Evolutionary conservation across 2,888 invertebrate genomes (phyloP).

Genomic region (Yponomeuta evonymella): DNA sequence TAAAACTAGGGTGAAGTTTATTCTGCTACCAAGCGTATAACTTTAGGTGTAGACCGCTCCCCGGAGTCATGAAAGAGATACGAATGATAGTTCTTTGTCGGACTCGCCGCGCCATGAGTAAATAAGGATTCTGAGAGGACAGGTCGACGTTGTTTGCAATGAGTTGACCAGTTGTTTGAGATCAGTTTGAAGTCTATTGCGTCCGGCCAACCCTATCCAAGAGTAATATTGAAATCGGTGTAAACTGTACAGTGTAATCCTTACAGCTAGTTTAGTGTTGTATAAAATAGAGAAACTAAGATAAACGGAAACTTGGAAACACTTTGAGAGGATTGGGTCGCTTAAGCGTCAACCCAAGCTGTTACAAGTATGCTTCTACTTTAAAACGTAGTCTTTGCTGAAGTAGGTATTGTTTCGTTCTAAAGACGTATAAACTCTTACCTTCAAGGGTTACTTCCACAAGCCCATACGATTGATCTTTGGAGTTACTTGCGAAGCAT

Average conservation of each 20-base stretch:
- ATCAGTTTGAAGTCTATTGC: not conserved
- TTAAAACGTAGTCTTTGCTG: not conserved
- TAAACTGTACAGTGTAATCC: not conserved
- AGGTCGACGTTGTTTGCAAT: conserved; percentile 11
- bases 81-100: conserved; percentile 14
- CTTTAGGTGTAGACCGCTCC: not conserved
- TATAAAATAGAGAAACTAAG: not conserved
- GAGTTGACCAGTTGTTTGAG: conserved; percentile 2
- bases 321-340: not conserved
- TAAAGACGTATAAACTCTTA: conserved; percentile 47
- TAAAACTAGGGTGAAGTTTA: not conserved
- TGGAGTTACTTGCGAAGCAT: conserved; percentile 89
- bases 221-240: not conserved
- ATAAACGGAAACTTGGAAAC: not conserved
- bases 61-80: not conserved
- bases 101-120: conserved; percentile 18
- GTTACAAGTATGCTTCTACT: not conserved
- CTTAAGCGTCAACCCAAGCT: not conserved
- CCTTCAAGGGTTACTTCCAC: conserved; percentile 89
- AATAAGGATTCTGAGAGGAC: conserved; percentile 16
- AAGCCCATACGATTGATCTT: conserved; percentile 89
- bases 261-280: not conserved
- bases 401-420: not conserved
- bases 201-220: not conserved
- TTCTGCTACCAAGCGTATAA: not conserved